Conservation (phyloP, 2,113 vertebrate species). For the Phaethornis superciliosus region DNA sequence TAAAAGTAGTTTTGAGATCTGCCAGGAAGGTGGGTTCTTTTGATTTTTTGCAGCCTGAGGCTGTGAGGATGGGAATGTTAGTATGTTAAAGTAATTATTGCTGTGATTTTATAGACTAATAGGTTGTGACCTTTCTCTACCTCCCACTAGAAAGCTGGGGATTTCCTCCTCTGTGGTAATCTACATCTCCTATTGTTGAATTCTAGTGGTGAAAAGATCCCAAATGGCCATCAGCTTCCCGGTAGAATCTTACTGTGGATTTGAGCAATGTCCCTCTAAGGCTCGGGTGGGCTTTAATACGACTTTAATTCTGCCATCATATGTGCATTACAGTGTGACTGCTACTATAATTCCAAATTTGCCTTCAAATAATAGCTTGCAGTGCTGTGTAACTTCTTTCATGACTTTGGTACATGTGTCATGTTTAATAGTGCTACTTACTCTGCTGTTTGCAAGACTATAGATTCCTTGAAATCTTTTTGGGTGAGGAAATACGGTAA, state of each 20-base stretch:
- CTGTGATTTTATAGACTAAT: slow-evolving; percentile 28
- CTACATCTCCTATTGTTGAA: background rate
- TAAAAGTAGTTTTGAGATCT: background rate
- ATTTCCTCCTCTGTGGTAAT: background rate
- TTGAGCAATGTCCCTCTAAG: background rate
- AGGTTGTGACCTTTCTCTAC: slow-evolving; percentile 11
- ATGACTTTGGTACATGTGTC: background rate
- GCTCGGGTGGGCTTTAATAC: background rate
- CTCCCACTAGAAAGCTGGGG: background rate
- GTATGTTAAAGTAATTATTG: slow-evolving; percentile 35
- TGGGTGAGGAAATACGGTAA: background rate
- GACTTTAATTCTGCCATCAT: background rate
- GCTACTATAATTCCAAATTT: background rate
- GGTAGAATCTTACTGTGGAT: background rate
- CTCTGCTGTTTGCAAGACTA: background rate
- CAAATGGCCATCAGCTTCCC: background rate
- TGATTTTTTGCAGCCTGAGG: background rate
- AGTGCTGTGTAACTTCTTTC: background rate
- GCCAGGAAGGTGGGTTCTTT: background rate
- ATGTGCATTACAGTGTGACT: background rate
- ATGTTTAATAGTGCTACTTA: background rate
- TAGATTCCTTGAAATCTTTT: background rate
- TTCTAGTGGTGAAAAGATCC: background rate
- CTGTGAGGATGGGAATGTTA: background rate
- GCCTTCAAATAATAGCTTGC: background rate